Evolutionary conservation across 2,888 invertebrate genomes (phyloP).

Genomic region (Nebria salina): DNA sequence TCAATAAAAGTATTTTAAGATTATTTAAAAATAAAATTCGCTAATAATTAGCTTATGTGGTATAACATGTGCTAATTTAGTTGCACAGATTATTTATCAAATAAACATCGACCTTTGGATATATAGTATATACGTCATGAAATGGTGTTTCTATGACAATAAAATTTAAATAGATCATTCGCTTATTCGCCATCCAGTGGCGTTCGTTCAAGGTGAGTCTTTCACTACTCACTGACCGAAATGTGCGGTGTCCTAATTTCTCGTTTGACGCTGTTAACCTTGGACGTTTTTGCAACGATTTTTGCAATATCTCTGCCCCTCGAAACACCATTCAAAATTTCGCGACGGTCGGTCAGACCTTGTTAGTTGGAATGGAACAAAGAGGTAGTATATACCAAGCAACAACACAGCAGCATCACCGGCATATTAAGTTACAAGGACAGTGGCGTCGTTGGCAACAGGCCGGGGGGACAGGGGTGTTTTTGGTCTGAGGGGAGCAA

Average conservation of each 20-base stretch:
- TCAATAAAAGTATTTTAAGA: too few species aligned
- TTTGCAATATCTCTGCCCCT: constrained; percentile 2
- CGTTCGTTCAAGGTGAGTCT: neutral
- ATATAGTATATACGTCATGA: neutral
- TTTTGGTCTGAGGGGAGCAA: neutral
- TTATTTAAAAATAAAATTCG: too few species aligned
- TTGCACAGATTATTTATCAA: neutral
- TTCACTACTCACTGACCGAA: neutral
- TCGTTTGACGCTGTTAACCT: constrained; percentile 27
- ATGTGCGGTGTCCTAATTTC: constrained; percentile 40
- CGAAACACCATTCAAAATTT: neutral
- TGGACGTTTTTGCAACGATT: constrained; percentile 34
- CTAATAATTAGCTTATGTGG: too few species aligned
- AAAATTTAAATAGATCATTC: constrained; percentile 1
- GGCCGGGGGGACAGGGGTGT: neutral
- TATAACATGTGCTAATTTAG: neutral
- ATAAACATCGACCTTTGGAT: neutral
- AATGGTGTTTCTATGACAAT: neutral
- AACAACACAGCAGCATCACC: constrained; percentile 7
- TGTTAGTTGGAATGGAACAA: constrained; percentile 41
- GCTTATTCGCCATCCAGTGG: neutral
- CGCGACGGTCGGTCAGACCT: constrained; percentile 34
- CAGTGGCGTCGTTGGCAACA: neutral
- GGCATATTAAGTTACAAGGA: constrained; percentile 23
- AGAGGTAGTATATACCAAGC: constrained; percentile 23